Evolutionary conservation across 2,888 invertebrate genomes (phyloP).

Genomic region (Dryomyza anilis): DNA sequence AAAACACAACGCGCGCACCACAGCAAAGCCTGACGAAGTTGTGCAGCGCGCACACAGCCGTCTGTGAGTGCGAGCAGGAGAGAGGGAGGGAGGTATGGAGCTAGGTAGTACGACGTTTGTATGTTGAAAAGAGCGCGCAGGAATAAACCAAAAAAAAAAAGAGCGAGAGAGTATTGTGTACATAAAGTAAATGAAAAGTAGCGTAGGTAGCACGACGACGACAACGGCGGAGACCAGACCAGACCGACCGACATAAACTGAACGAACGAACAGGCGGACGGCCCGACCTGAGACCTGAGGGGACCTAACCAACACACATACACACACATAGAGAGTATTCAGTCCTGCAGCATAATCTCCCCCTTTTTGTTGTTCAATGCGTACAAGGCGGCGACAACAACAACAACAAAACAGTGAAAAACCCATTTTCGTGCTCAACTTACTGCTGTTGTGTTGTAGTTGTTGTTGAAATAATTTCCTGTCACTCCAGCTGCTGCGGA

Average conservation of each 20-base stretch:
- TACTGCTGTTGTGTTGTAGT: not conserved
- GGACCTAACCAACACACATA: conserved; percentile 19
- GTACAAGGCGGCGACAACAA: not conserved
- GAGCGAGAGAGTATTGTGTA: no score
- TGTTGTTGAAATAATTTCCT: conserved; percentile 14
- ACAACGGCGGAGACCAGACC: no score
- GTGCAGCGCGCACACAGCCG: no score
- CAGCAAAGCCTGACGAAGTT: no score
- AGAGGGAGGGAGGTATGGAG: no score
- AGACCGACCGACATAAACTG: conserved; percentile 6
- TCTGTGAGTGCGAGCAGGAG: no score
- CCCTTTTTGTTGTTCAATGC: not conserved
- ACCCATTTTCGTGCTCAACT: conserved; percentile 9
- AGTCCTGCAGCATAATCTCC: conserved; percentile 9
- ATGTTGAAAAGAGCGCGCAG: no score
- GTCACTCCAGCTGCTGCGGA: conserved; percentile 14
- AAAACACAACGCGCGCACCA: no score
- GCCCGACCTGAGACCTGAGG: conserved; percentile 17
- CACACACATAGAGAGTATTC: not conserved
- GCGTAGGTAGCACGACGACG: no score
- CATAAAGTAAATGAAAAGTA: no score
- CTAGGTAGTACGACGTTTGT: no score
- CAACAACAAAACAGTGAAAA: conserved; percentile 8
- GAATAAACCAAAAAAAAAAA: no score
- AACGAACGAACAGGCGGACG: conserved; percentile 1